Conservation (phyloP, 2,888 invertebrate genomes). For the Brachyopa scutellaris region DNA sequence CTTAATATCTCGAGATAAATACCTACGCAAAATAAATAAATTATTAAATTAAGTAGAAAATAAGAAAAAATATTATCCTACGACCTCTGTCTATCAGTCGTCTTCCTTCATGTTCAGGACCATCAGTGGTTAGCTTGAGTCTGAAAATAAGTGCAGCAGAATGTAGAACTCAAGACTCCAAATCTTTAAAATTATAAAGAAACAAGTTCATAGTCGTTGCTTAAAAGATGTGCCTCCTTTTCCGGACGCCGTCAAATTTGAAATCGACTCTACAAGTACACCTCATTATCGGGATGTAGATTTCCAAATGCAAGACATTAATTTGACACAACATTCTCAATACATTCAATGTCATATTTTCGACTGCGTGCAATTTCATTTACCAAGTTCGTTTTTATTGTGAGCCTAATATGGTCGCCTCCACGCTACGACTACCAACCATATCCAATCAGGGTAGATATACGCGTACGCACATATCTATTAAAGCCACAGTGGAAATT, state of each 20-base stretch:
- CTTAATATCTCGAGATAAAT: no score
- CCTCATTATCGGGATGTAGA: constrained; percentile 54
- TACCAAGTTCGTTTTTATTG: constrained; percentile 54
- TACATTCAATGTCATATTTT: constrained; percentile 62
- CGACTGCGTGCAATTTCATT: constrained; percentile 62
- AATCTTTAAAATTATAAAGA: no score
- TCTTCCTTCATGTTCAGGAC: no score
- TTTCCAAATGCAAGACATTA: constrained; percentile 58
- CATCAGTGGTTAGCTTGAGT: no score
- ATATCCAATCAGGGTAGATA: constrained; percentile 38
- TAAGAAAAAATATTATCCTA: no score
- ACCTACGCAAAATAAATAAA: no score
- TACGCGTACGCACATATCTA: constrained; percentile 44
- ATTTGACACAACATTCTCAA: constrained; percentile 64
- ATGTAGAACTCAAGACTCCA: no score
- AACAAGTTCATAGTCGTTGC: no score
- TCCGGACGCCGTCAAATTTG: constrained; percentile 41
- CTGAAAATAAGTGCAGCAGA: no score
- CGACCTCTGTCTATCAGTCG: no score
- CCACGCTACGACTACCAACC: not conserved
- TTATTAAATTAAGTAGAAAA: no score
- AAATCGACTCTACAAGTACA: constrained; percentile 16
- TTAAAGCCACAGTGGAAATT: constrained; percentile 48
- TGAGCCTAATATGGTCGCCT: constrained; percentile 59
- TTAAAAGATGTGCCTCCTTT: no score